A percentile compares a stretch with the other conserved stretches of the same genome.
Conservation (phyloP, 2,113 vertebrate species). For the Psephotus haematonotus region DNA sequence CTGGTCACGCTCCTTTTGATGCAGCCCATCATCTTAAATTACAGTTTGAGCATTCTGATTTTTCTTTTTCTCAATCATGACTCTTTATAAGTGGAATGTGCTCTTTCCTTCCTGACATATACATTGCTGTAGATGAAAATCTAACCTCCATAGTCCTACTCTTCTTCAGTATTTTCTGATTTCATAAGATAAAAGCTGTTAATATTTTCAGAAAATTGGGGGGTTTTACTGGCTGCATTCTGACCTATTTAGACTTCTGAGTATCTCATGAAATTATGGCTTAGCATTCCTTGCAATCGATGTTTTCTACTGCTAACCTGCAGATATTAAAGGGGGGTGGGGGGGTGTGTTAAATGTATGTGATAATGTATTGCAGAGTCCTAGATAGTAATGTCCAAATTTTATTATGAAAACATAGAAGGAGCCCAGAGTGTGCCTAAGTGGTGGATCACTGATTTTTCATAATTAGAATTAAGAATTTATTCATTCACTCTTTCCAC, state of each 20-base stretch:
- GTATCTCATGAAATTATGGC: neutral
- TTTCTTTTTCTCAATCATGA: neutral
- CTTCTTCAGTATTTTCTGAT: neutral
- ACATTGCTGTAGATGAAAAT: neutral
- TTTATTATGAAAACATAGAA: neutral
- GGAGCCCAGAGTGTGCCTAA: neutral
- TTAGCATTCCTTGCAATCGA: neutral
- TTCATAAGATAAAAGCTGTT: neutral
- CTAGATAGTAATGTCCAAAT: neutral
- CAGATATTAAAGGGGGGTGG: neutral
- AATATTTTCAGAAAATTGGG: neutral
- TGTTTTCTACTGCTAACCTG: neutral
- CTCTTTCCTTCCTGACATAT: neutral
- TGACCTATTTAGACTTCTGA: neutral
- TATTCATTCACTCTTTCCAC: neutral
- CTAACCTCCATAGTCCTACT: neutral
- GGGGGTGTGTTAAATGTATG: rapidly evolving
- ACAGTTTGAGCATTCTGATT: neutral
- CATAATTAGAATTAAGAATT: neutral
- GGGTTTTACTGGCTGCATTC: neutral
- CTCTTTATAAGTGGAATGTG: neutral
- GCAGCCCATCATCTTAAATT: neutral
- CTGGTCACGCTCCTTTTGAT: too few relatives aligned
- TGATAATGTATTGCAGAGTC: neutral
- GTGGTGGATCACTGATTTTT: neutral